Base-by-base conservation (phyloP, 2,888 invertebrate species). In the Calameuta idolon region DNA sequence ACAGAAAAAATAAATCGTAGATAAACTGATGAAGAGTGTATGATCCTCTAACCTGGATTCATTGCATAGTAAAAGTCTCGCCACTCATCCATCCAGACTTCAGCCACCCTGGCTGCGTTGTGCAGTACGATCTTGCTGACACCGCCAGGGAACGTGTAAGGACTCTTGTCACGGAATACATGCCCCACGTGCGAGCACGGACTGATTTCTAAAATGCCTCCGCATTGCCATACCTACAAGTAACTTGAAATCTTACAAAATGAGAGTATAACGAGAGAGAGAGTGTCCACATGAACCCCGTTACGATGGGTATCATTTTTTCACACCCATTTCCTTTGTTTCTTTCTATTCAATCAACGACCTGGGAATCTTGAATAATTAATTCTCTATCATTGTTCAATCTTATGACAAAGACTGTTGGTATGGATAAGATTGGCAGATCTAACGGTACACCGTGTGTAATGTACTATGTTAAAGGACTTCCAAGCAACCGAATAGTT, bases 71-170 rank as follows among this genome's bases (percentile, higher is more conserved):
- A 98, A 96, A 98, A 98, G 93, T 98, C 98, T 93, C 98, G 96
- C 97, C 99, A 99, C 93, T 99, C 98, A 95, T 99, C 99, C 96
- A 99, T 97, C 99, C 99, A 99, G 90, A 99, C 99, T 93, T 98
- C 98, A 89, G 99, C 99, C 89, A 99, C 98, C 89, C 99, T 95
- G 89, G 98, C 98, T 87, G 99, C 98, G 94, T 99, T 99, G 93
- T 98, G 98, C 88, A 99, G 96, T 89, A 99, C 98, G 90, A 99
- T 96, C 93, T 97, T 97, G 92, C 97, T 97, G 86, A 98, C 98
- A 85, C 99, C 99, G 87, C 99, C 99, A 79, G 99, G 99, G 95
- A 99, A 99, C 84, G 98, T 97, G 93, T 99, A 99, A 76, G 99
- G 99, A 82, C 98, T 98, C 93, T 98, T 97, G 95, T 98, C 98